Conservation (phyloP, 2,888 invertebrate species). For the Kuschelorhynchus macadamiae region DNA sequence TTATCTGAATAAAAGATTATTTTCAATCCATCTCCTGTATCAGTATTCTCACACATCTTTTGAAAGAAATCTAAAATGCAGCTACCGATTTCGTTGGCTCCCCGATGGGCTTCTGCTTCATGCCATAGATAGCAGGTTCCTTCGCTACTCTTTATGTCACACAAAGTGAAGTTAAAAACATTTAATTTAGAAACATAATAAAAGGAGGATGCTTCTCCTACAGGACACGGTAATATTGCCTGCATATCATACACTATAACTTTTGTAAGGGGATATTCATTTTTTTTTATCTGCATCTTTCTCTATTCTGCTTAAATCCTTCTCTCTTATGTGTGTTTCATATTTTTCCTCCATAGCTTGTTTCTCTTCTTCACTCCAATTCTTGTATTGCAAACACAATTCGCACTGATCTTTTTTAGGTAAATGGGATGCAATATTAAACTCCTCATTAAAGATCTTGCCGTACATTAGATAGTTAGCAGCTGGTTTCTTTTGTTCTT, state of each 20-base stretch:
- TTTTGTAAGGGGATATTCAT: background rate
- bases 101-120: constrained; percentile 57
- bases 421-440: constrained; percentile 50
- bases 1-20: constrained; percentile 26
- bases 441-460: constrained; percentile 36
- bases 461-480: constrained; percentile 34
- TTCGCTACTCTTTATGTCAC: constrained; percentile 53
- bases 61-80: constrained; percentile 41
- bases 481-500: constrained; percentile 21
- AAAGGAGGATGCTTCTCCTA: constrained; percentile 50
- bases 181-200: constrained; percentile 57
- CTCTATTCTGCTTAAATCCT: constrained; percentile 26
- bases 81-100: constrained; percentile 56
- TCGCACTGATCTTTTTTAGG: constrained; percentile 38
- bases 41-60: constrained; percentile 16
- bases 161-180: constrained; percentile 57
- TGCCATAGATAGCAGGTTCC: constrained; percentile 56
- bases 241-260: constrained; percentile 49
- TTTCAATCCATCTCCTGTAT: constrained; percentile 23
- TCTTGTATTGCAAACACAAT: constrained; percentile 24
- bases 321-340: constrained; percentile 29
- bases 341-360: constrained; percentile 20
- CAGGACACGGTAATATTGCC: constrained; percentile 54
- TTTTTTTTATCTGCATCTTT: constrained; percentile 25
- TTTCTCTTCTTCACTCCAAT: constrained; percentile 22